A percentile compares a stretch with the other conserved stretches of the same genome.
These are phyloP conservation scores for Phortica variegata DNA, from an alignment of 1,140 invertebrate genomes.

Conservation along the genomic window DNA sequence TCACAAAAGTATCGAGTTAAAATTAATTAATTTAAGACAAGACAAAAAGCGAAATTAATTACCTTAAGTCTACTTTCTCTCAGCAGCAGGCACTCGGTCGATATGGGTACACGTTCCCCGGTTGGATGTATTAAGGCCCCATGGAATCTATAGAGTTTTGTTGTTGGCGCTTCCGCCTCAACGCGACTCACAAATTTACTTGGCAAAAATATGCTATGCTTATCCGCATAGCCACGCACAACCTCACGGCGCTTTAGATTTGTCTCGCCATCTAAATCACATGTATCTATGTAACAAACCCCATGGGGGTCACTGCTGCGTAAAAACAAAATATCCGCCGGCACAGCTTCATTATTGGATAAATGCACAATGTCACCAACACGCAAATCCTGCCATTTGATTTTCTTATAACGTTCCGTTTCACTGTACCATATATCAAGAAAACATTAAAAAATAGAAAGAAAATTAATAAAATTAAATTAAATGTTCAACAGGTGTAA, in stretches of 20 bases:
- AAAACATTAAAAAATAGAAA: constrained; percentile 1
- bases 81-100: constrained; percentile 90
- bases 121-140: constrained; percentile 83
- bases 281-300: constrained; percentile 95
- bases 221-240: constrained; percentile 59
- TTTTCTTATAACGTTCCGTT: constrained; percentile 78
- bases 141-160: constrained; percentile 93
- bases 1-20: no score
- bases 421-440: constrained; percentile 62
- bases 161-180: constrained; percentile 90
- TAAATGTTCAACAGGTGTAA: not conserved
- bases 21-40: no score
- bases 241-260: constrained; percentile 93
- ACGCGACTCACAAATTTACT: constrained; percentile 80
- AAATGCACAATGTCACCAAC: constrained; percentile 96
- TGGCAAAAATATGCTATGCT: constrained; percentile 74
- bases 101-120: constrained; percentile 78
- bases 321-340: constrained; percentile 91
- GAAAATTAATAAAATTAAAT: not conserved
- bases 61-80: constrained; percentile 94
- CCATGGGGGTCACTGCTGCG: constrained; percentile 89
- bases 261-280: constrained; percentile 98
- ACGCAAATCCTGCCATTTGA: constrained; percentile 85
- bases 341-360: constrained; percentile 94
- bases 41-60: no score